A percentile compares a stretch with the other conserved stretches of the same genome.
phyloP scores from a whole-genome alignment of 2,113 vertebrate genomes.

The Strix aluco region DNA sequence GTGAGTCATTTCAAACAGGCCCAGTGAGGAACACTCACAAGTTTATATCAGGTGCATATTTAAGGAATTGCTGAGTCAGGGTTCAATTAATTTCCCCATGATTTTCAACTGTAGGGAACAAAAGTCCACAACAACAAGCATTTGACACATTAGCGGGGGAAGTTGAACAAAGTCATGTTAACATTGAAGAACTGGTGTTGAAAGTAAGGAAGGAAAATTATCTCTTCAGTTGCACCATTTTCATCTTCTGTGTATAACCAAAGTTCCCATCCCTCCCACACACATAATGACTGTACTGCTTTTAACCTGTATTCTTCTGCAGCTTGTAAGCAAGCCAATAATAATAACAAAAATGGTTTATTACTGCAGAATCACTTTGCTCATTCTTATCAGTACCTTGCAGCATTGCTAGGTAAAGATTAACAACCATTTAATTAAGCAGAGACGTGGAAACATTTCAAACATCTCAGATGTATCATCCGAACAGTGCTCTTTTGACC shows the following conservation, averaged over 20 bases:
- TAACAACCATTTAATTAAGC: not conserved
- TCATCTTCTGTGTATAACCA: not conserved
- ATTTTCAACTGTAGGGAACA: not conserved
- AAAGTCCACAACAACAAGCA: not conserved
- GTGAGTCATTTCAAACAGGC: not conserved
- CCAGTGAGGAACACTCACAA: not conserved
- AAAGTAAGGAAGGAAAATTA: not conserved
- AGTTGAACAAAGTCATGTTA: not conserved
- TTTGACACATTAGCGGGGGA: not conserved
- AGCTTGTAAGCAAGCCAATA: conserved; percentile 2
- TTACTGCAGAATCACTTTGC: conserved; percentile 3
- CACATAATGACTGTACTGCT: not conserved
- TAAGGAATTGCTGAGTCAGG: not conserved
- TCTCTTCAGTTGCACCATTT: not conserved
- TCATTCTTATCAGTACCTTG: not conserved
- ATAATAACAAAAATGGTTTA: not conserved
- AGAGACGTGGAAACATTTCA: not conserved
- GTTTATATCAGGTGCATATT: not conserved
- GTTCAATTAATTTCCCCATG: not conserved
- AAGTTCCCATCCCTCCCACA: not conserved
- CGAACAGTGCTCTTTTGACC: not conserved
- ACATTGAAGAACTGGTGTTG: not conserved
- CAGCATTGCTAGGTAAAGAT: not conserved
- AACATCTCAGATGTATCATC: not conserved
- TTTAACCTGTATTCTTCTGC: conserved; percentile 7